Evolutionary conservation across 2,113 vertebrate genomes (phyloP).

Genomic region (Perca schrenkii): DNA sequence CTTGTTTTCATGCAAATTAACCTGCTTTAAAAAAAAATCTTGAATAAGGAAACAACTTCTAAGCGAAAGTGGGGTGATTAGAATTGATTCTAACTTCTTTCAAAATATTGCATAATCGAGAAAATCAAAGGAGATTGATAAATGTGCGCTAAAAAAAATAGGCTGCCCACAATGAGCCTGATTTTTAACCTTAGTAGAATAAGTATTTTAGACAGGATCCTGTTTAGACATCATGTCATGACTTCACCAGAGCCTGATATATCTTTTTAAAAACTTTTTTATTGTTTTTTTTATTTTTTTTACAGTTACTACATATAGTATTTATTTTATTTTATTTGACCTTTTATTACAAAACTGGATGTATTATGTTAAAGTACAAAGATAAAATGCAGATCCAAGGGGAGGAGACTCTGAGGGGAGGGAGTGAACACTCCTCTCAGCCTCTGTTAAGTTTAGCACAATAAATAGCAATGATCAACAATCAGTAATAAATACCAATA

Average conservation of each 20-base stretch:
- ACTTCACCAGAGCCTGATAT: neutral
- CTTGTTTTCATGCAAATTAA: neutral
- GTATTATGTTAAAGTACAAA: neutral
- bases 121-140: neutral
- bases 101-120: neutral
- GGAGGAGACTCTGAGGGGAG: slow-evolving; percentile 10
- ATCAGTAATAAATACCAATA: neutral
- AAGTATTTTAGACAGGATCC: neutral
- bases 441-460: neutral
- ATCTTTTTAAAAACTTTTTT: neutral
- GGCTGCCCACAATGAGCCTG: neutral
- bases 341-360: neutral
- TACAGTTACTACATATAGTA: too few relatives aligned
- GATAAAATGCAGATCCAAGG: neutral
- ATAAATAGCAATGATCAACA: neutral
- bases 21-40: neutral
- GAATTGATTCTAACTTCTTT: neutral
- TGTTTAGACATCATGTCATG: neutral
- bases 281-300: too few relatives aligned
- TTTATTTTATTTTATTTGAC: neutral
- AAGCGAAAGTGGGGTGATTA: neutral
- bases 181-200: neutral
- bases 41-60: neutral
- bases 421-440: neutral
- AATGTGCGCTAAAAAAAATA: neutral